Percentiles rank a stretch among this genome's conserved stretches.
phyloP scores from a whole-genome alignment of 2,888 invertebrate species.

The Drosophila mulleri region DNA sequence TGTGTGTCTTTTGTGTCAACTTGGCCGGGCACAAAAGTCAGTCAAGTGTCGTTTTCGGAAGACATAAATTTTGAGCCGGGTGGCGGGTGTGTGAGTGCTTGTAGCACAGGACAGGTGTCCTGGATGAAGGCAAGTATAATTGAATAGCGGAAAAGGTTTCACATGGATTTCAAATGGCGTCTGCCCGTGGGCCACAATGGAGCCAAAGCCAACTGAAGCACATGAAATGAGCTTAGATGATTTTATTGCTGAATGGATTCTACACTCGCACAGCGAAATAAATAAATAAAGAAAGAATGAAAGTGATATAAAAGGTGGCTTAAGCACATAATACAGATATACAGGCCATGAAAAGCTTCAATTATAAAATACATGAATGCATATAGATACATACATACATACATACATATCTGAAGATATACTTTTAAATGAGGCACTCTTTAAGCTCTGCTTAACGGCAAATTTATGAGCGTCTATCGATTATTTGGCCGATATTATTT shows the following conservation, averaged over 20 bases:
- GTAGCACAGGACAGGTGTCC: conserved; percentile 53
- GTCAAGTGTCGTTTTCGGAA: conserved; percentile 67
- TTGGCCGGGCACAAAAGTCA: conserved; percentile 64
- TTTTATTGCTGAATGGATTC: conserved; percentile 42
- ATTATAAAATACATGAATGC: conserved; percentile 8
- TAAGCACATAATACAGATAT: neutral
- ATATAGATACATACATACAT: neutral
- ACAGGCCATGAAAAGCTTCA: conserved; percentile 7
- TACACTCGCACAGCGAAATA: conserved; percentile 1
- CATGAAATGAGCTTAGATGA: conserved; percentile 45
- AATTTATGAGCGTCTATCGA: conserved; percentile 13
- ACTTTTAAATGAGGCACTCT: neutral
- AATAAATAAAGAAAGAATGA: neutral
- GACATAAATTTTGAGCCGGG: conserved; percentile 65
- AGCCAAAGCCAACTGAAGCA: conserved; percentile 25
- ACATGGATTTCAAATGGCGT: conserved; percentile 55
- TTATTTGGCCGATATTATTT: conserved; percentile 17
- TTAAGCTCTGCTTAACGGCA: neutral
- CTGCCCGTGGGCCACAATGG: conserved; percentile 23
- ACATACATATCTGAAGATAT: neutral
- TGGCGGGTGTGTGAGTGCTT: conserved; percentile 22
- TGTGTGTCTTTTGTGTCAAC: conserved; percentile 60
- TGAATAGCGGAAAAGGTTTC: conserved; percentile 64
- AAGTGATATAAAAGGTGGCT: conserved; percentile 29
- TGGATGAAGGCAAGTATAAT: conserved; percentile 54